phyloP scores from a whole-genome alignment of 2,113 vertebrate genomes.

The Pogonocichla stellata region DNA sequence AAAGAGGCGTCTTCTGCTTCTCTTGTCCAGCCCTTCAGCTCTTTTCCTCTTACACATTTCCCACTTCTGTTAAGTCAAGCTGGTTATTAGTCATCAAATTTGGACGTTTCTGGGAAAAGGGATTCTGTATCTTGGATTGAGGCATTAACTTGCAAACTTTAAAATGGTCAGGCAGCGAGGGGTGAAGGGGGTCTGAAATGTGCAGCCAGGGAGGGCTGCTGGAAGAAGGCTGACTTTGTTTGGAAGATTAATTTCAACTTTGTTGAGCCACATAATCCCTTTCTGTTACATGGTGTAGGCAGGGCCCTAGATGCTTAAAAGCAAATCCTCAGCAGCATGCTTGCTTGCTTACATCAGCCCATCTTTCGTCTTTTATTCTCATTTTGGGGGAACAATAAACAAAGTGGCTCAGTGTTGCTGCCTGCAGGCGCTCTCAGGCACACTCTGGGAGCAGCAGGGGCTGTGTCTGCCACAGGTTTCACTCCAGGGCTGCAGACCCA shows the following conservation, averaged over 20 bases:
- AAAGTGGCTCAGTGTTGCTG: conserved; percentile 74
- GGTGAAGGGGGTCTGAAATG: conserved; percentile 19
- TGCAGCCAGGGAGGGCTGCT: not conserved
- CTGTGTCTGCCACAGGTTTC: not conserved
- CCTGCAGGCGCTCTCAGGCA: not conserved
- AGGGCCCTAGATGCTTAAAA: conserved; percentile 69
- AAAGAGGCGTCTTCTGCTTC: not conserved
- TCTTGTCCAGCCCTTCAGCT: not conserved
- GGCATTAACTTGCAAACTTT: not conserved
- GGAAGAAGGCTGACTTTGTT: conserved; percentile 77
- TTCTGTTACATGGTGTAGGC: conserved; percentile 70
- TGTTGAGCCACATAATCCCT: conserved; percentile 72
- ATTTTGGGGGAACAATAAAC: conserved; percentile 72
- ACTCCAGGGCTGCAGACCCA: not conserved
- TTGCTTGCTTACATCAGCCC: conserved; percentile 75
- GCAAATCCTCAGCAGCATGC: conserved; percentile 73
- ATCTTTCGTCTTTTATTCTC: conserved; percentile 44
- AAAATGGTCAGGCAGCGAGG: not conserved
- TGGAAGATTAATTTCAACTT: conserved; percentile 68
- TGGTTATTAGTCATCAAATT: not conserved
- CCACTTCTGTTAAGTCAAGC: conserved; percentile 2
- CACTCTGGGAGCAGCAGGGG: not conserved
- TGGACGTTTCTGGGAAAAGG: not conserved
- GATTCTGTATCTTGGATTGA: not conserved
- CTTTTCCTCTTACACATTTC: not conserved